Base-by-base conservation (phyloP, 2,797 vertebrate genomes). In the Gallinago stenura region DNA sequence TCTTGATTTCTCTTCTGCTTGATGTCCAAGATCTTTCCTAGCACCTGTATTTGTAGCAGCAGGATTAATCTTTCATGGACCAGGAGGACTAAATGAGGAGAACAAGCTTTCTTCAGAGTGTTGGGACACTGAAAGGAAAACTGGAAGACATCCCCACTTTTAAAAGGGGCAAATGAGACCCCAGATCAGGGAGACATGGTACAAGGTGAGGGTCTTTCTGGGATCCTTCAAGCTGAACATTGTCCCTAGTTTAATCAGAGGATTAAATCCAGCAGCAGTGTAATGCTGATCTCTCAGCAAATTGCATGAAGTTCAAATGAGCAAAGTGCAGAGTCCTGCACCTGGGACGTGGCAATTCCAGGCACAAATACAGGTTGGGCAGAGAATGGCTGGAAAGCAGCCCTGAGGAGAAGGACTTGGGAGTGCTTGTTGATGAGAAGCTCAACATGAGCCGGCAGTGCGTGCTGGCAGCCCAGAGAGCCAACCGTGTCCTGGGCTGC, bases 161-260 rank as follows among this genome's bases (percentile, higher is more conserved):
- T 41, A 46, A 22, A 89, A 70, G 24, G 3, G 7, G 1, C 24
- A 56, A 15, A 12, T 50, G 24, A 41, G 15, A 84, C 28, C 28
- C 12, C 14, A 24, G 25, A 10, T 21, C 50, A 50, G 14, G 21
- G 5, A 60, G 37, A 15, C 11, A 9, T 0, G 0, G 4, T 10
- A 11, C 7, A 17, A 58, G 7, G 15, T 28, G 46, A 73, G 30
- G 11, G 30, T 21, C 10, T 24, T 56, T 54, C 22, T 58, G 46
- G 48, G 43, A 18, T 33, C 30, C 35, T 14, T 9, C 1, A 10
- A 41, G 53, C 12, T 61, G 37, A 41, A 53, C 21, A 10, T 7
- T 31, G 31, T 6, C n/a, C 25, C 14, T 61, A 37, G 37, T 71
- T 84, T n/a, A 12, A 51, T 10, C 26, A 68, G 51, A 70, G 15